These are phyloP conservation scores for Chymomyza fuscimana DNA, from an alignment of 2,888 invertebrate species.

Conservation along the genomic window DNA sequence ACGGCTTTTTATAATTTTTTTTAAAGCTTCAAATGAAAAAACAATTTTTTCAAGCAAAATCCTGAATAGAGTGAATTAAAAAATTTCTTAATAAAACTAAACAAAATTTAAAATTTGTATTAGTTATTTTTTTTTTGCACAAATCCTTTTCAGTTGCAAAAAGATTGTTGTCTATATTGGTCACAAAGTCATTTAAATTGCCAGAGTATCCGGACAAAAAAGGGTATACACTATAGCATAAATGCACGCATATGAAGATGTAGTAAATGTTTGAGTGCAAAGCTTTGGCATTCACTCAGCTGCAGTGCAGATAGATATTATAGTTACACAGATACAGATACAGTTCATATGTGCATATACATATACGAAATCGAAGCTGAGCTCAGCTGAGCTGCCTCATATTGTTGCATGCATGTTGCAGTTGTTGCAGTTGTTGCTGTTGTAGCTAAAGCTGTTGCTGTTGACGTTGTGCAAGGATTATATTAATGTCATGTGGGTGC, in stretches of 20 bases:
- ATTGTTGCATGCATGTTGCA: neutral
- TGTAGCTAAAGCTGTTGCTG: neutral
- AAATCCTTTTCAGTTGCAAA: no score
- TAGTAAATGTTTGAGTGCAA: neutral
- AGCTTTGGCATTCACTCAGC: neutral
- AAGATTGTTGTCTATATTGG: no score
- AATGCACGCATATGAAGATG: neutral
- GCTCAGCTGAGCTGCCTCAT: neutral
- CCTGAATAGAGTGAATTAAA: no score
- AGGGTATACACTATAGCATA: neutral
- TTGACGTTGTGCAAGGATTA: constrained; percentile 32
- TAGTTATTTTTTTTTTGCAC: no score
- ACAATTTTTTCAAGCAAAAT: no score
- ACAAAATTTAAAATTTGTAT: no score
- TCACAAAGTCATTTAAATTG: no score
- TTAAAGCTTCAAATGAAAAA: no score
- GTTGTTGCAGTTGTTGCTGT: no score
- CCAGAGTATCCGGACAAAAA: neutral
- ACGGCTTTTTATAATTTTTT: no score
- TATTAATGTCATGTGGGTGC: constrained; percentile 59
- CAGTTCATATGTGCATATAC: neutral
- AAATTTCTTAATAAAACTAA: no score
- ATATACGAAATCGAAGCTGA: neutral
- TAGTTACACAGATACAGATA: neutral
- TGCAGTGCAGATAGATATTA: neutral